Base-by-base conservation (phyloP, 2,113 vertebrate species). In the Pimephales promelas region DNA sequence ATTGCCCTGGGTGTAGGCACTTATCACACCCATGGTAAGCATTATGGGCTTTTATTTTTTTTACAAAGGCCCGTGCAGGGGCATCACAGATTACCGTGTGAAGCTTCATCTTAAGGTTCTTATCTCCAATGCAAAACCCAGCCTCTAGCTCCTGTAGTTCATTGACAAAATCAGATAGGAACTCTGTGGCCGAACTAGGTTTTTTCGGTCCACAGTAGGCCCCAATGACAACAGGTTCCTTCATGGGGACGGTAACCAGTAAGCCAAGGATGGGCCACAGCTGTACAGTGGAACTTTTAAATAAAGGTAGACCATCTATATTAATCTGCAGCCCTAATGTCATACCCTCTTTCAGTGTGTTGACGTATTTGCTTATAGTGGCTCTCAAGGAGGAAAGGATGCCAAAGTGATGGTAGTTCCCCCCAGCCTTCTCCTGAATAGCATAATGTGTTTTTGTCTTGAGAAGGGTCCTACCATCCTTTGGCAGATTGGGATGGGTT, bases 91-190 rank as follows among this genome's bases (percentile, higher is more conserved):
- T 16, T 28, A 74, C 72, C 4, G 22, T 74, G 72, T 74, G 72
- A 24, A 74, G 72, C 72, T 26, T 9, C 4, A 74, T 74, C 26
- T 74, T 47, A 28, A 74, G 13, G 20, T 20, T 47, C 24, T 45
- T 47, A 52, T 74, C 72, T 28, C 72, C 72, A 52, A 74, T 16
- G 43, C 72, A 74, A 47, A 74, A 74, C 72, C 72, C 72, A 74
- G 40, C 72, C 40, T 74, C 72, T 74, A 74, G 72, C 72, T 74
- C 10, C 45, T 74, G 36, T 49, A 74, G 43, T 47, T 74, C 72
- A 74, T 26, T 47, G n/a, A 74, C 72, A 74, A 74, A 74, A 47
- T 74, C 72, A 26, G 72, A 52, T n/a, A 74, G 43, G n/a, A 52
- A 52, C n/a, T 74, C 72, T 74, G 72, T 74, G 43, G 72, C 72